Base-by-base conservation (phyloP, 2,888 invertebrate species). In the Escarpia spicata region DNA sequence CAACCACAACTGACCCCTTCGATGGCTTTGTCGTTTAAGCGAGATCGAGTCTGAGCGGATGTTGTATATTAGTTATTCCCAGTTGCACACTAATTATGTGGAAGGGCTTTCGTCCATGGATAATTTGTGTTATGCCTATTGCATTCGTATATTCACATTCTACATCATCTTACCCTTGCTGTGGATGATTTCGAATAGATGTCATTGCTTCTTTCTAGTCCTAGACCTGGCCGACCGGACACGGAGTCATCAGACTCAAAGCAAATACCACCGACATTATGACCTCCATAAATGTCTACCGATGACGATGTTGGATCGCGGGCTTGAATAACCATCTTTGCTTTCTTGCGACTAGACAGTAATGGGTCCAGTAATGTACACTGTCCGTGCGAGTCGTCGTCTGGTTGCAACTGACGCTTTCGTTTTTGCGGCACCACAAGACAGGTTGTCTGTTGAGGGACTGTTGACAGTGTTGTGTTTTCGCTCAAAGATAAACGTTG, bases 311-410 rank as follows among this genome's bases (percentile, higher is more conserved):
- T 75, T 75, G 75, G 19, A 75, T 75, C 75, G 75, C 19, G 75
- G n/a, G 75, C 75, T 75, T 75, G 75, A 75, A 75, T 91, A 44
- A 37, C 91, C 43, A 52, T 91, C n/a, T 91, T 45, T 91, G 52
- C 52, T 91, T 43, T 52, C 52, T 37, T 91, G 91, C 26, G 91
- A 91, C 52, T 91, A 43, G 45, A 52, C 91, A 31, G 45, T 12
- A n/a, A n/a, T n/a, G n/a, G n/a, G n/a, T n/a, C n/a, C n/a, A n/a
- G n/a, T n/a, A 52, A 91, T 44, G n/a, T 19, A 44, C 3, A 91
- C 91, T 52, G 44, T 91, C n/a, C 3, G 43, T 91, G 43, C 37
- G 15, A 4, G 19, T 44, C 43, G 4, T 91, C 44, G 43, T 91
- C 43, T 91, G 44, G 44, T 91, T 91, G 91, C 44, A 43, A 15